Evolutionary conservation across 2,888 invertebrate species (phyloP).

Genomic region (Endomychus coccineus): DNA sequence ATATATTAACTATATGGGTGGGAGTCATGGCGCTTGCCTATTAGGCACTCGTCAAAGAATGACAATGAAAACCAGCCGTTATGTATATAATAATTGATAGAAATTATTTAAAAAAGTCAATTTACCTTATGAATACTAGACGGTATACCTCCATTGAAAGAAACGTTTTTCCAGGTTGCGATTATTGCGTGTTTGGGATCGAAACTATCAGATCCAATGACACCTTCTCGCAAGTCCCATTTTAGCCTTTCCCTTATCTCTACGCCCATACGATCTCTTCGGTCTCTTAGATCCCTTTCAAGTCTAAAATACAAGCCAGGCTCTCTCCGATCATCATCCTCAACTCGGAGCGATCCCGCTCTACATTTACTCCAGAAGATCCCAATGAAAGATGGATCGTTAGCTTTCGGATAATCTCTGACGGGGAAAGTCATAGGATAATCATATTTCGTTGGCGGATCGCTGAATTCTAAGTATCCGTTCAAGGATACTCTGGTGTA

Average conservation of each 20-base stretch:
- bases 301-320: slow-evolving; percentile 78
- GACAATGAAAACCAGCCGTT: no score
- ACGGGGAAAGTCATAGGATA: slow-evolving; percentile 84
- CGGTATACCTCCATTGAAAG: slow-evolving; percentile 82
- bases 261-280: slow-evolving; percentile 76
- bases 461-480: slow-evolving; percentile 70
- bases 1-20: no score
- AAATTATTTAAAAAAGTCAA: slow-evolving; percentile 18
- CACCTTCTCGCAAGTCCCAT: slow-evolving; percentile 85
- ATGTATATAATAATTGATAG: no score
- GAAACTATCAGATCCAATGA: slow-evolving; percentile 86
- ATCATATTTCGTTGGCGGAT: slow-evolving; percentile 75
- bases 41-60: no score
- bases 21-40: no score
- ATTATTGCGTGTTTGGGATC: slow-evolving; percentile 84
- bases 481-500: slow-evolving; percentile 71
- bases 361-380: slow-evolving; percentile 88
- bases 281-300: slow-evolving; percentile 61
- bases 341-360: slow-evolving; percentile 62
- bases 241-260: slow-evolving; percentile 78
- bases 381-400: slow-evolving; percentile 90
- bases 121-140: slow-evolving; percentile 65
- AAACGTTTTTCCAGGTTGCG: slow-evolving; percentile 94
- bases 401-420: slow-evolving; percentile 76
- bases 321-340: slow-evolving; percentile 66